Percentiles rank a stretch among this genome's conserved stretches.
Evolutionary conservation across 2,797 vertebrate species (phyloP).

Genomic region (Dendrocincla fuliginosa): DNA sequence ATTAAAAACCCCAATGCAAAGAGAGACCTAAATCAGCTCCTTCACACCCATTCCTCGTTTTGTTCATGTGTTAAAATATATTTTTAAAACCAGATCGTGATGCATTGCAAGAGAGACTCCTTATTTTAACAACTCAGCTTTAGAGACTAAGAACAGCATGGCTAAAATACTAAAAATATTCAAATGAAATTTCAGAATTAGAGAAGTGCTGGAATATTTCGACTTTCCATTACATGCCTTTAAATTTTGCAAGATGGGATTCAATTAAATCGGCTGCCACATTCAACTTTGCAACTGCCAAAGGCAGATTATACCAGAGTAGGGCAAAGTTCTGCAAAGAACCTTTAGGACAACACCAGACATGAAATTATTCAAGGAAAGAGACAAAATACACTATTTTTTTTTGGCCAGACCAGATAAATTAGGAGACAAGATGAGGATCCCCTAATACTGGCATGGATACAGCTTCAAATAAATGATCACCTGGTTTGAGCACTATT

Average conservation of each 20-base stretch:
- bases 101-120: neutral
- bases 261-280: neutral
- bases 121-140: neutral
- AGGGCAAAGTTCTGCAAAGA: neutral
- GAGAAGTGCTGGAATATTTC: neutral
- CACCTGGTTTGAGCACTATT: neutral
- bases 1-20: neutral
- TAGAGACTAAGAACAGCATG: neutral
- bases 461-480: neutral
- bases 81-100: neutral
- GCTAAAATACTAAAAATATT: neutral
- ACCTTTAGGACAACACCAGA: neutral
- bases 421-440: neutral
- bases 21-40: neutral
- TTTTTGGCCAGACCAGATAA: neutral
- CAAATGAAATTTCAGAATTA: neutral
- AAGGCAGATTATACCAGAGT: neutral
- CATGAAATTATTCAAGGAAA: neutral
- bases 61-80: neutral
- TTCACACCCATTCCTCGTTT: neutral
- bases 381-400: neutral
- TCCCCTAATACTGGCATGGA: fast-evolving
- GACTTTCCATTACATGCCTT: neutral
- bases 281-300: neutral
- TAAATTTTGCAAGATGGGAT: slow-evolving; percentile 5